Percentiles rank a stretch among this genome's conserved stretches.
These are phyloP conservation scores for Melanotaenia trifasciata DNA, from an alignment of 2,797 vertebrate genomes.

Conservation along the genomic window DNA sequence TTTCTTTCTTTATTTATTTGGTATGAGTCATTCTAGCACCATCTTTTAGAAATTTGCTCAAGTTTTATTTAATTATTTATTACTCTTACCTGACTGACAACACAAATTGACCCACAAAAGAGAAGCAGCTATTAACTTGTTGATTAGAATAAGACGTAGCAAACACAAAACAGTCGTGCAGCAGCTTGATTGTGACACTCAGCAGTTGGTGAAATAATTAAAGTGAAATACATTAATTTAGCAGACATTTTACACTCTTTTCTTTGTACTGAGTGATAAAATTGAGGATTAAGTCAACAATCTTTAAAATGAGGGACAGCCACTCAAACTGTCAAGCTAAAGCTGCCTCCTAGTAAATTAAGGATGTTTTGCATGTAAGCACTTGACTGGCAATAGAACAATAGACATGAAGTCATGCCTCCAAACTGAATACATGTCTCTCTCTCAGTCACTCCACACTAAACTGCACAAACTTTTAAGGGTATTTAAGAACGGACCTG, in stretches of 20 bases:
- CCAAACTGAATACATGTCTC: too few species aligned
- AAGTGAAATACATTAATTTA: too few species aligned
- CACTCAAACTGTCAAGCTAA: not conserved
- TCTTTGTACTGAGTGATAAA: too few species aligned
- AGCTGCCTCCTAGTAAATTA: not conserved
- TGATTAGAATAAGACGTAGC: not conserved
- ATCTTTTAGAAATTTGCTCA: slow-evolving; percentile 36
- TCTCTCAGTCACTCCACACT: too few species aligned
- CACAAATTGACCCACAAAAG: not conserved
- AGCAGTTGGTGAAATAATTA: not conserved
- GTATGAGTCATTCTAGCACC: slow-evolving; percentile 35
- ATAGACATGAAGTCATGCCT: too few species aligned
- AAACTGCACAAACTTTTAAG: too few species aligned
- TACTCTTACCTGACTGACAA: not conserved
- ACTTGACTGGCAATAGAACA: too few species aligned
- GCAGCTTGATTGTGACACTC: not conserved
- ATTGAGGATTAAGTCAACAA: too few species aligned
- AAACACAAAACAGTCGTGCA: not conserved
- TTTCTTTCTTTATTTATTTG: slow-evolving; percentile 28
- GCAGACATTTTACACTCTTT: too few species aligned
- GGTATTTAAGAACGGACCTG: too few species aligned
- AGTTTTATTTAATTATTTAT: slow-evolving; percentile 33
- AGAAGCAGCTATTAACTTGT: not conserved
- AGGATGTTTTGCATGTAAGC: not conserved
- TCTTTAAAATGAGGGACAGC: not conserved